These are phyloP conservation scores for Drosophila monieri DNA, from an alignment of 2,888 invertebrate genomes.

Conservation along the genomic window DNA sequence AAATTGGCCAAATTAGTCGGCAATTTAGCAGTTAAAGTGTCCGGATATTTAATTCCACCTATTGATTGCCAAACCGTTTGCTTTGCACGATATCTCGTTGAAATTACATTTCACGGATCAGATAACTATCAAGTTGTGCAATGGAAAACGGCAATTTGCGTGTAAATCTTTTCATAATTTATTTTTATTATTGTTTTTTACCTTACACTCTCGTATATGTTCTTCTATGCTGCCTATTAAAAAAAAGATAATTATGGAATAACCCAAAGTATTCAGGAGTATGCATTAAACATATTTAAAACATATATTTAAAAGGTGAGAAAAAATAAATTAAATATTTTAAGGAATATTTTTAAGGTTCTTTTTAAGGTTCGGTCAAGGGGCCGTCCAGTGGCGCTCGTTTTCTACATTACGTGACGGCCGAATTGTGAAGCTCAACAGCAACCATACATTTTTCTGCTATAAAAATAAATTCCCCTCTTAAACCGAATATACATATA, in stretches of 20 bases:
- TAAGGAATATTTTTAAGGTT: too few species aligned
- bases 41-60: conserved; percentile 37
- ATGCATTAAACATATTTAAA: too few species aligned
- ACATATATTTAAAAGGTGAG: too few species aligned
- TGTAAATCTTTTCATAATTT: neutral
- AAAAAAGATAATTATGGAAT: too few species aligned
- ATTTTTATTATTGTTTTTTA: neutral
- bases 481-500: too few species aligned
- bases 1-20: conserved; percentile 47
- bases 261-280: too few species aligned
- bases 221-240: neutral
- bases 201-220: neutral
- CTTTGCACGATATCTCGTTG: conserved; percentile 29
- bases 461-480: too few species aligned
- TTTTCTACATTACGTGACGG: neutral
- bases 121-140: conserved; percentile 11
- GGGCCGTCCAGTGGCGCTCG: neutral
- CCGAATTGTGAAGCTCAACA: neutral
- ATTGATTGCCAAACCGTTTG: conserved; percentile 31
- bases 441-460: too few species aligned
- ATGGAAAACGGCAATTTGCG: conserved; percentile 6
- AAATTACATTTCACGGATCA: conserved; percentile 13
- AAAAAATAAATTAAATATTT: too few species aligned
- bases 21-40: conserved; percentile 64
- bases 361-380: too few species aligned